A percentile compares a stretch with the other conserved stretches of the same genome.
Evolutionary conservation across 2,113 vertebrate species (phyloP).

Genomic region (Ifrita kowaldi): DNA sequence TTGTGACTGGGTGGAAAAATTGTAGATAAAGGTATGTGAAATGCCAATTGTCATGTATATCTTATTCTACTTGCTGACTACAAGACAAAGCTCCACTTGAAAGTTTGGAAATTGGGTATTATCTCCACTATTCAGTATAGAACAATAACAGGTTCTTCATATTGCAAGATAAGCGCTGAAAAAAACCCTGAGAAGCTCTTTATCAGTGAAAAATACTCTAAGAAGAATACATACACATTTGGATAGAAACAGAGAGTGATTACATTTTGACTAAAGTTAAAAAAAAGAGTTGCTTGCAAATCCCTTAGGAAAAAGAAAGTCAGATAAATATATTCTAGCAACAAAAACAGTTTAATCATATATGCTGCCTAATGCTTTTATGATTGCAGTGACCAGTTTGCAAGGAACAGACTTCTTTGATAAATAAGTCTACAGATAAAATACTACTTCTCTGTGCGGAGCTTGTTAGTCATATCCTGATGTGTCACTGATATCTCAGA

Average conservation of each 20-base stretch:
- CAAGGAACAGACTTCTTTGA: conserved; percentile 9
- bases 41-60: neutral
- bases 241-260: conserved; percentile 4
- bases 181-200: neutral
- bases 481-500: conserved; percentile 9
- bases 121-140: neutral
- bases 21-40: neutral
- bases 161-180: conserved; percentile 13
- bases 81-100: conserved; percentile 15
- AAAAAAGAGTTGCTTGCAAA: neutral
- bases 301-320: neutral
- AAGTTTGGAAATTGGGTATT: conserved; percentile 29
- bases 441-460: neutral
- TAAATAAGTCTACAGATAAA: conserved; percentile 34
- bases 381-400: neutral
- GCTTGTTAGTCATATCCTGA: conserved; percentile 49
- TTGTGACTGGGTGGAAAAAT: neutral
- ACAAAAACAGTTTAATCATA: conserved; percentile 22
- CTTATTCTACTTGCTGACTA: neutral
- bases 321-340: neutral
- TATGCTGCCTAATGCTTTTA: neutral
- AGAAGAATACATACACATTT: conserved; percentile 23
- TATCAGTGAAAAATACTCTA: conserved; percentile 20
- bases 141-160: conserved; percentile 45
- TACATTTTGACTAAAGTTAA: neutral